Base-by-base conservation (phyloP, 2,797 vertebrate species). In the Platyrinchus mystaceus region DNA sequence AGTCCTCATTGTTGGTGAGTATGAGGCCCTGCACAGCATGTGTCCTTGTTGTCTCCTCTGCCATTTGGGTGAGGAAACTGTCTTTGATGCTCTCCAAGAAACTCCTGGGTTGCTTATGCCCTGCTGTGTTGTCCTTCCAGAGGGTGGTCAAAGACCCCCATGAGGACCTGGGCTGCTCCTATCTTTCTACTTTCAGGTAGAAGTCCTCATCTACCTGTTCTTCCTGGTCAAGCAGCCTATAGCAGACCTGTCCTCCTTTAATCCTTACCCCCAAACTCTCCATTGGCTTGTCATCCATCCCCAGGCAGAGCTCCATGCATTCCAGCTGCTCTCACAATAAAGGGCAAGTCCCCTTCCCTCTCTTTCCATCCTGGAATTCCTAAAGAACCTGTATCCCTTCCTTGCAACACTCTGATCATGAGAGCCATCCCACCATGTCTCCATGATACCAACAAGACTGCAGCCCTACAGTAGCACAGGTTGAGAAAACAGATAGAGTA, bases 111-210 rank as follows among this genome's bases (percentile, higher is more conserved):
- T 55, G 41, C 12, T 69, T 23, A 12, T 34, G 4, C 10, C 22
- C 18, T 74, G 26, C 9, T 58, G 14, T 18, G 0, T 9, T 81
- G 16, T 30, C 36, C 28, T 9, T 66, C 12, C 46, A 43, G n/a
- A 14, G 27, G 12, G 32, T 62, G 18, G 20, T 16, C 1, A 1
- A 71, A 88, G 8, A 15, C 1, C 13, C 3, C 19, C 23, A 30
- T 5, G 14, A 58, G 26, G 26, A 59, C 9, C 20, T 50, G 17
- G 50, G 13, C 41, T 70, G 18, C 34, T 64, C 36, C 43, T 28
- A 1, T 30, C 53, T 41, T 12, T 39, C 27, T 34, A 0, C n/a
- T n/a, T n/a, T n/a, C n/a, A n/a, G n/a, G n/a, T 1, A 52, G 14
- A 78, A 8, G 12, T 7, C 17, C 28, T 71, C 22, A 55, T 22